Percentiles rank a stretch among this genome's conserved stretches.
phyloP scores from a whole-genome alignment of 2,113 vertebrate species.

The Chitala chitala region DNA sequence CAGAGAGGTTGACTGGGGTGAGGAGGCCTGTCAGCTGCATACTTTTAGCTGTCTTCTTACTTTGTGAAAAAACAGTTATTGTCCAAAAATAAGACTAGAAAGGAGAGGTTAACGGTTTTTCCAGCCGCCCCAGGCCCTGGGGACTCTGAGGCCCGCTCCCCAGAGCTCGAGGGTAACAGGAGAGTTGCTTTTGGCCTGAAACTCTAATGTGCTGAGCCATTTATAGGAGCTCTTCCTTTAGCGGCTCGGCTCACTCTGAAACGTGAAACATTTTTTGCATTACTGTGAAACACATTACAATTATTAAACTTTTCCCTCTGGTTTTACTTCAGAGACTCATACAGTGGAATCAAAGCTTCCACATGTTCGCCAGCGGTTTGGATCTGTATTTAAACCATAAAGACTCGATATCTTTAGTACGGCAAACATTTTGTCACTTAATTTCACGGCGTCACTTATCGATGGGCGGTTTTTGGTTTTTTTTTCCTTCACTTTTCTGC shows the following conservation, averaged over 20 bases:
- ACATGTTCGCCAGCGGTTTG: background rate
- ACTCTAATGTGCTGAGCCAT: background rate
- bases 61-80: constrained; percentile 9
- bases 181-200: background rate
- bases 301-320: background rate
- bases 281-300: background rate
- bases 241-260: no score
- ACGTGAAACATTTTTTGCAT: constrained; percentile 6
- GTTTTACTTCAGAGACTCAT: background rate
- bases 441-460: background rate
- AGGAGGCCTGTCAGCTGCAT: background rate
- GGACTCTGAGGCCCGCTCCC: background rate
- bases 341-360: background rate
- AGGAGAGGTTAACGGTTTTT: constrained; percentile 1
- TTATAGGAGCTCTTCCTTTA: background rate
- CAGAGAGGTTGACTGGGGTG: background rate
- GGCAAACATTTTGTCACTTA: background rate
- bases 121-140: background rate
- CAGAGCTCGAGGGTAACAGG: background rate
- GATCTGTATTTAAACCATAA: background rate
- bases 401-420: background rate
- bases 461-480: no score
- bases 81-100: background rate
- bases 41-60: background rate
- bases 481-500: no score